These are phyloP conservation scores for Enteromius viviparus DNA, from an alignment of 2,797 vertebrate genomes.

Conservation along the genomic window DNA sequence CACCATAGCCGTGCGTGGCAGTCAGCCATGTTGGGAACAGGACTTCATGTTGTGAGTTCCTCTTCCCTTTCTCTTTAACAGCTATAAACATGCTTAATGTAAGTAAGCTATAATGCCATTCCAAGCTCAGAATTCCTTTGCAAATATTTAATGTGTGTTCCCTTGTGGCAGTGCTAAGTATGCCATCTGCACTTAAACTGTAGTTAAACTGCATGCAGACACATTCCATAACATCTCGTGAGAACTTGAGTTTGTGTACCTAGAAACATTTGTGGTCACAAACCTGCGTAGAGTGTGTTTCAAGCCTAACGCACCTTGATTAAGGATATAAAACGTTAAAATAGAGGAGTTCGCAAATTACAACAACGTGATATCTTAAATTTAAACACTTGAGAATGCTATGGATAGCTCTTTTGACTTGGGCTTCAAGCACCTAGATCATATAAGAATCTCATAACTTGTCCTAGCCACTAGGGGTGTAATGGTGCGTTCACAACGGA, in stretches of 20 bases:
- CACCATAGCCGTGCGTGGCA: conserved; percentile 93
- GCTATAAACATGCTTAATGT: background rate
- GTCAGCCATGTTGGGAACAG: conserved; percentile 97
- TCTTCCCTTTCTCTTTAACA: background rate
- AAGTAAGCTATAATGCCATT: background rate
- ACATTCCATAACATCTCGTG: background rate
- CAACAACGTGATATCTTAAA: background rate
- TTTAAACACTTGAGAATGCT: background rate
- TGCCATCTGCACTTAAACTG: background rate
- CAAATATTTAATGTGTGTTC: background rate
- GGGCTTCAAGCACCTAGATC: background rate
- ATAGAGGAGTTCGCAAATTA: background rate
- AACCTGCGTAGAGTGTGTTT: background rate
- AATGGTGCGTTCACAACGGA: too few relatives aligned
- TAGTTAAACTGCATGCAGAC: background rate
- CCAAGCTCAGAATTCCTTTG: background rate
- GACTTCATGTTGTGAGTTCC: conserved; percentile 99
- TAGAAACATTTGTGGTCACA: background rate
- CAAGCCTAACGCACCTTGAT: background rate
- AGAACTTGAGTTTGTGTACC: background rate
- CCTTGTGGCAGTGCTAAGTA: background rate
- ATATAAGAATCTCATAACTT: background rate
- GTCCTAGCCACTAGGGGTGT: background rate
- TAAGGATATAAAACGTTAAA: conserved; percentile 1
- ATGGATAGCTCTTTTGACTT: background rate